Evolutionary conservation across 2,888 invertebrate species (phyloP).

Genomic region (Diachrysia chrysitis): DNA sequence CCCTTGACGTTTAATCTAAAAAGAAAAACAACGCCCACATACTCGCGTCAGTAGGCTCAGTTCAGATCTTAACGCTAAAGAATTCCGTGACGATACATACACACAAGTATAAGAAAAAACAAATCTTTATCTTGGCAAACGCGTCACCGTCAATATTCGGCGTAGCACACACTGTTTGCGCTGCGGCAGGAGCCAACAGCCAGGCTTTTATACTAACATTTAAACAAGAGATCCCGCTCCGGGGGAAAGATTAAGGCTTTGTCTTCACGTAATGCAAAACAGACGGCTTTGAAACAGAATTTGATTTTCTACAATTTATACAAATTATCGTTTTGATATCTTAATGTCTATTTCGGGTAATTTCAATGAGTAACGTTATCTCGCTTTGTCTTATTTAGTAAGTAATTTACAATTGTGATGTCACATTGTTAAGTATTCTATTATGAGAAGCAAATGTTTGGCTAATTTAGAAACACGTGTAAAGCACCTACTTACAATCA

Average conservation of each 20-base stretch:
- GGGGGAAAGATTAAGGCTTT: slow-evolving; percentile 67
- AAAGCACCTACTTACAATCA: too few species aligned
- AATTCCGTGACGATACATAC: slow-evolving; percentile 61
- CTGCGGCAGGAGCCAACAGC: slow-evolving; percentile 64
- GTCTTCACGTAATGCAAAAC: slow-evolving; percentile 62
- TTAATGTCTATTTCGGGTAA: slow-evolving; percentile 39
- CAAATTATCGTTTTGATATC: slow-evolving; percentile 57
- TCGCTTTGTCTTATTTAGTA: slow-evolving; percentile 20
- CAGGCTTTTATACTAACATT: slow-evolving; percentile 71
- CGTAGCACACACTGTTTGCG: slow-evolving; percentile 63
- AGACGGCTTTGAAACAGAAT: slow-evolving; percentile 60
- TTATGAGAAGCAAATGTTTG: background rate
- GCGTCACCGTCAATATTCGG: slow-evolving; percentile 66
- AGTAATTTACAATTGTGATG: slow-evolving; percentile 5
- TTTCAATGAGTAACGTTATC: slow-evolving; percentile 35
- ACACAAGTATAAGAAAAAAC: slow-evolving; percentile 52
- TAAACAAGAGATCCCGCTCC: slow-evolving; percentile 69
- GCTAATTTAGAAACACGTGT: too few species aligned
- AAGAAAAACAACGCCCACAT: slow-evolving; percentile 20
- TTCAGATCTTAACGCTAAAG: slow-evolving; percentile 41
- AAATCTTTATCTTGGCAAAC: slow-evolving; percentile 61
- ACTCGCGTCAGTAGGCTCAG: slow-evolving; percentile 11
- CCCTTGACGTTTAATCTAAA: slow-evolving; percentile 19
- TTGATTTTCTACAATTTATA: slow-evolving; percentile 60
- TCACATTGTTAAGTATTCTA: background rate